Evolutionary conservation across 2,888 invertebrate genomes (phyloP), one percentile per base, ranked within the genome.

Genomic region (Ophion obscuratus): DNA sequence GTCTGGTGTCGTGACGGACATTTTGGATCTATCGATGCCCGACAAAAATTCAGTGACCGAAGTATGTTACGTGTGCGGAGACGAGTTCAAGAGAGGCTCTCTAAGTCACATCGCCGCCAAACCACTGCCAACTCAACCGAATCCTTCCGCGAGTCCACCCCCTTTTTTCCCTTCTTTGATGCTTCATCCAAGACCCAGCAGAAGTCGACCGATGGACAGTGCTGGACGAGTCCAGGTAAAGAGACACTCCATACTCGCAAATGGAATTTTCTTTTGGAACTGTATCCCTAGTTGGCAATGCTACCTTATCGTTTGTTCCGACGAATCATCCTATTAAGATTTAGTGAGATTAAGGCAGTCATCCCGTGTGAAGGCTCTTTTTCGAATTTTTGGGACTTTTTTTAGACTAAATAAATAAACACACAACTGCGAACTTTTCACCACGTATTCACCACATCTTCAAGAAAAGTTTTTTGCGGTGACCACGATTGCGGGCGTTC

Each of bases 1-100:
- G 82, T 93, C 94, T 70, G 94, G 96, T 66, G 96, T 96, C n/a
- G 97, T 97, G 91, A 96, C 97, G 61, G 97, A 97, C 93, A 98
- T 98, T 91, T 95, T 98, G 85, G 98, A 98, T 95, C 95, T 98
- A 84, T 98, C 98, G 87, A 98, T 98, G 98, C 98, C 98, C 14
- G 98, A 98, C 94, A 98, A 98, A 95, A 98, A 98, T 95, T 97
- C 98, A 17, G 96, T 97, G 90, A 98, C 97, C 31, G 98, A 98
- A 94, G 98, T 98, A 77, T 98, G 97, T 94, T 98, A 98, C 94
- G 97, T 98, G 20, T 98, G 98, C 94, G 98, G 98, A 27, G 98
- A 98, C 93, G 98, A 98, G 94, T 97, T 97, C 94, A 96, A 97
- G 89, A 96, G 97, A 82, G 98, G 98, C 88, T 97, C 97, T 88